Base-by-base conservation (phyloP, 2,888 invertebrate genomes). In the Meta bourneti region DNA sequence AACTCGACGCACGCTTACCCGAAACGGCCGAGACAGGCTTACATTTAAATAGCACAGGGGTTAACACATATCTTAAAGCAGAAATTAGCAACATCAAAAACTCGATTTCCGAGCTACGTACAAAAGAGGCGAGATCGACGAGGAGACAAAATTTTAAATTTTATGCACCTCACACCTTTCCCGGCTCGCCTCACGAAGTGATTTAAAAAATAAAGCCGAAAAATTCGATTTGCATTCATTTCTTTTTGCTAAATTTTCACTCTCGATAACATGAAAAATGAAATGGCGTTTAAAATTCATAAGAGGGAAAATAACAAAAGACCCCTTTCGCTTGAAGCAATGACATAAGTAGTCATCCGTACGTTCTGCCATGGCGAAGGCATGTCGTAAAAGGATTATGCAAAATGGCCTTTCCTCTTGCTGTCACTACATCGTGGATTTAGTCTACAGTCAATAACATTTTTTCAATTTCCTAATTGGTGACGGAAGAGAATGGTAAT, bases 201-300 rank as follows among this genome's bases (percentile, higher is more conserved):
- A 9, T 13, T 61, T 61, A 20, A 61, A 52, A 61, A 79, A 79
- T 79, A 79, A 79, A 61, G 52, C 54, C 34, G 34, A 61, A 79
- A 54, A 79, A 79, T 61, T 79, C 79, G 54, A 79, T 79, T 79
- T 79, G 54, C 79, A 79, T 79, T 16, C 54, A 19, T 34, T 79
- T 79, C 79, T 19, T 79, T 79, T 79, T 54, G 34, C 79, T 20
- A 19, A 79, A 79, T 54, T 79, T 79, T 79, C 79, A 61, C 34
- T 79, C 77, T 49, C 7, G 11, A 61, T 19, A 20, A 20, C 79
- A 61, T 13, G 79, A 52, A 79, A 52, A 78, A 78, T 78, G 19
- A 78, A 78, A 19, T 16, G 78, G 51, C 52, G 20, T 19, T 20
- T 16, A 19, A 79, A 61, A 54, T 79, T 79, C 52, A 54, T 34